Evolutionary conservation across 1,140 invertebrate species (phyloP).

Genomic region (Anastrepha obliqua): DNA sequence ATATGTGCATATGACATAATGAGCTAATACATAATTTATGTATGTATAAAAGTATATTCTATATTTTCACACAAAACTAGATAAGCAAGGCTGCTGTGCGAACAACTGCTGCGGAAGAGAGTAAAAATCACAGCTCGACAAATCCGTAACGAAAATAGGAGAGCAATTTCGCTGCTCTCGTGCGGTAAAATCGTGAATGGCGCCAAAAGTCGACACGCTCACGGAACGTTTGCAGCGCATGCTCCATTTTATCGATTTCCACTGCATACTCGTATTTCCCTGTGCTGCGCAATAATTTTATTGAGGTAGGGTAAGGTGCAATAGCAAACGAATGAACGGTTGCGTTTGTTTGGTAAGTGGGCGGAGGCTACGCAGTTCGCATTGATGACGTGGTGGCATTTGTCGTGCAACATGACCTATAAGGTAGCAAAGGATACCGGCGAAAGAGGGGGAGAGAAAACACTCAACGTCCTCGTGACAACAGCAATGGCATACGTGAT

Average conservation of each 20-base stretch:
- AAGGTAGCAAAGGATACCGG: background rate
- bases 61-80: background rate
- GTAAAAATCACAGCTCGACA: background rate
- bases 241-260: conserved; percentile 20
- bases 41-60: background rate
- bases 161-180: background rate
- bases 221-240: background rate
- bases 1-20: background rate
- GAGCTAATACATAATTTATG: background rate
- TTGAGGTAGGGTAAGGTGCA: conserved; percentile 16
- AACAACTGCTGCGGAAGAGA: background rate
- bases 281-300: conserved; percentile 34
- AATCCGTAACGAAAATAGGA: background rate
- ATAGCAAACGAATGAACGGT: background rate
- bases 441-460: background rate
- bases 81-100: background rate
- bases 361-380: background rate
- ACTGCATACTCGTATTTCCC: background rate
- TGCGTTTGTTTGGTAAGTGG: background rate
- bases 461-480: conserved; percentile 35
- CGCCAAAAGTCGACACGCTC: conserved; percentile 1
- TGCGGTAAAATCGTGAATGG: conserved; percentile 24
- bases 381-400: background rate
- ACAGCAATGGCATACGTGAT: background rate
- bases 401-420: background rate